Conservation (phyloP, 2,113 vertebrate species). For the Hypomesus transpacificus region DNA sequence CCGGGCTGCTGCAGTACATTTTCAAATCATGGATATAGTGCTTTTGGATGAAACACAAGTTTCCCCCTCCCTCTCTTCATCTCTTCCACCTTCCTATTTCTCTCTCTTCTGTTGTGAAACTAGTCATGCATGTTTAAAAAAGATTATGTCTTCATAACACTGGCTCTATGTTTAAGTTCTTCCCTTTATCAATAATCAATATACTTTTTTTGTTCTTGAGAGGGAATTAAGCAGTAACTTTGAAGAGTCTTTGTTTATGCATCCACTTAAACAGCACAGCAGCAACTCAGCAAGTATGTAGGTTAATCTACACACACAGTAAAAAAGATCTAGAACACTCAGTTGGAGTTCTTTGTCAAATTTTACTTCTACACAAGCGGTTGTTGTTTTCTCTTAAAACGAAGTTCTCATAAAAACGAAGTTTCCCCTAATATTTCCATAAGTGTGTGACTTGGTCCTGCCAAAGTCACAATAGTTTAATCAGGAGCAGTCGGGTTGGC, state of each 20-base stretch:
- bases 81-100: background rate
- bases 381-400: conserved; percentile 39
- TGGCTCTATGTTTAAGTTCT: no score
- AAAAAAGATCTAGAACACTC: background rate
- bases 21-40: no score
- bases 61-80: background rate
- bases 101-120: background rate
- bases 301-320: background rate
- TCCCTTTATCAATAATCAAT: no score
- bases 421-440: conserved; percentile 46
- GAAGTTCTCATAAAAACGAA: conserved; percentile 7
- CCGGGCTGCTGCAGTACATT: no score
- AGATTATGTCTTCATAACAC: background rate
- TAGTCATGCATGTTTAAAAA: conserved; percentile 14
- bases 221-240: no score
- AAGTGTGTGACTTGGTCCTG: conserved; percentile 39
- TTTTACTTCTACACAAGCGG: background rate
- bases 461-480: conserved; percentile 63
- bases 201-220: no score
- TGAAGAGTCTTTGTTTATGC: no score
- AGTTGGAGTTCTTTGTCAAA: background rate
- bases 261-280: background rate
- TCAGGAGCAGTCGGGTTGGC: conserved; percentile 55
- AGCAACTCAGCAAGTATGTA: background rate
- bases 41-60: no score